Evolutionary conservation across 2,888 invertebrate genomes (phyloP).

Genomic region (Pterobdella sp.): DNA sequence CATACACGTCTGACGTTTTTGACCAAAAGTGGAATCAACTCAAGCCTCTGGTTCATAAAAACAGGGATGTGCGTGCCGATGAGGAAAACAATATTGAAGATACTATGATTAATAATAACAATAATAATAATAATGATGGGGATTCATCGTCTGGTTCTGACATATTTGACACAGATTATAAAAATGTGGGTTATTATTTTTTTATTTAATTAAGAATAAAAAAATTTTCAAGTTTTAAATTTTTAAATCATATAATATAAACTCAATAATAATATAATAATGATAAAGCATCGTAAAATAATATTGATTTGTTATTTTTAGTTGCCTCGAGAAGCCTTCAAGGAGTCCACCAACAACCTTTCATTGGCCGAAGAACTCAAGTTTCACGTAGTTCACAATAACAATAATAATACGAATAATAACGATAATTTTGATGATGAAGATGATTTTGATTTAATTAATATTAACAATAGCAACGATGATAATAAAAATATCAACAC

Average conservation of each 20-base stretch:
- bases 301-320: neutral
- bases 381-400: neutral
- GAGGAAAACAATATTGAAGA: neutral
- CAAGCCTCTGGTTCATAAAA: slow-evolving; percentile 34
- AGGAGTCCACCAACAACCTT: neutral
- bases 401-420: neutral
- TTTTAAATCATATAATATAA: neutral
- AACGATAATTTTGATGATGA: too few species aligned
- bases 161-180: neutral
- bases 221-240: neutral
- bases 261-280: neutral
- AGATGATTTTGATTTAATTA: too few species aligned
- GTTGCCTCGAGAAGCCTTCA: neutral
- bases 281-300: neutral
- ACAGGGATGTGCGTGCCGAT: slow-evolving; percentile 20
- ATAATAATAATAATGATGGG: neutral
- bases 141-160: neutral
- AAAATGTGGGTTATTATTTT: too few species aligned
- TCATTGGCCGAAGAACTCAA: neutral
- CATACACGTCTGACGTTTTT: slow-evolving; percentile 56
- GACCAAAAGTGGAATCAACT: slow-evolving; percentile 64
- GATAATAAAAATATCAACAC: neutral
- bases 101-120: neutral
- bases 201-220: neutral
- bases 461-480: too few species aligned